phyloP scores from a whole-genome alignment of 2,797 vertebrate species.

The Gymnopithys bicolor region DNA sequence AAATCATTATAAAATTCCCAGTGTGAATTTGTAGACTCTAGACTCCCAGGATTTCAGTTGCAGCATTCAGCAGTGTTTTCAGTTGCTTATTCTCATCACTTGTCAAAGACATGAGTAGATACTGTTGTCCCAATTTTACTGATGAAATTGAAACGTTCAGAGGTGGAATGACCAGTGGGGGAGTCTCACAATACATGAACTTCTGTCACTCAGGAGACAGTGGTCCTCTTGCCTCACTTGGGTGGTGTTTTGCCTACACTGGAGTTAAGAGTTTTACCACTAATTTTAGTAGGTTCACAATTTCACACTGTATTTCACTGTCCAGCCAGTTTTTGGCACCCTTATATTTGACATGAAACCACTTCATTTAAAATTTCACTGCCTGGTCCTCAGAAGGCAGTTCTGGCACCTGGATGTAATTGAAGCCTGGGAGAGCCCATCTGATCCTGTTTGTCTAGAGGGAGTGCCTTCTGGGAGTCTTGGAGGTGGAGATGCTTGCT shows the following conservation, averaged over 20 bases:
- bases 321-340: neutral
- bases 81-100: neutral
- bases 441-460: neutral
- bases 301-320: neutral
- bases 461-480: neutral
- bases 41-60: neutral
- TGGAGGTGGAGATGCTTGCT: neutral
- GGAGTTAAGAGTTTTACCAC: neutral
- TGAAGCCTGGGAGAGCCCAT: neutral
- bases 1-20: neutral
- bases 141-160: neutral
- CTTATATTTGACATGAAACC: neutral
- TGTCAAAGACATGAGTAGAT: neutral
- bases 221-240: neutral
- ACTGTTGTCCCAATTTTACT: neutral
- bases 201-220: neutral
- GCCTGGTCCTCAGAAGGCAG: neutral
- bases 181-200: neutral
- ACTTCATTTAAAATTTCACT: neutral
- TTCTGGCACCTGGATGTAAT: neutral
- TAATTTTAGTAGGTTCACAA: neutral
- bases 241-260: neutral
- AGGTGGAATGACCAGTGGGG: neutral
- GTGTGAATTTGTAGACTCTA: neutral
- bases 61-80: neutral